A percentile compares a stretch with the other conserved stretches of the same genome.
phyloP scores from a whole-genome alignment of 2,797 vertebrate species.

The Acanthiza pusilla region DNA sequence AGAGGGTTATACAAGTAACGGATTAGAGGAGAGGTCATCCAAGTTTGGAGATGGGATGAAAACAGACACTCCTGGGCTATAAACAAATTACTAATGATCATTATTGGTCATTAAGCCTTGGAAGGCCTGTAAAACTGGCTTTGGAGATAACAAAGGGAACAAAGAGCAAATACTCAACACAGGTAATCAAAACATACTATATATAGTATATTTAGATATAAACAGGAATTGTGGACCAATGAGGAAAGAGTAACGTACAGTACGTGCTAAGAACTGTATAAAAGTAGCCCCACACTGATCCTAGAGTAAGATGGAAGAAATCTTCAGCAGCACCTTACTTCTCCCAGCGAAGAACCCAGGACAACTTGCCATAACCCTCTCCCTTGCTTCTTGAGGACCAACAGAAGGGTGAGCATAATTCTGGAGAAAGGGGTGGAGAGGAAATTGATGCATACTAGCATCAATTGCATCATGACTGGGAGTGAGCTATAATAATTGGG shows the following conservation, averaged over 20 bases:
- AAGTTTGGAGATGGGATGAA: not conserved
- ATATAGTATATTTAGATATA: not conserved
- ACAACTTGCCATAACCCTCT: not conserved
- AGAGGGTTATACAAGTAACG: not conserved
- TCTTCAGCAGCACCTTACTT: not conserved
- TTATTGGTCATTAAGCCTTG: not conserved
- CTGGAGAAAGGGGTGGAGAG: not conserved
- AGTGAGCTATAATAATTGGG: not conserved
- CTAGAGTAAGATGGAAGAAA: not conserved
- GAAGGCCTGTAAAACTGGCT: not conserved
- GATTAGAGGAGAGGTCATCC: not conserved
- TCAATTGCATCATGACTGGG: not conserved
- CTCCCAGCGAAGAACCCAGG: not conserved
- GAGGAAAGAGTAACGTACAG: not conserved
- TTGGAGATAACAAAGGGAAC: conserved; percentile 36
- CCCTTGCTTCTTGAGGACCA: not conserved
- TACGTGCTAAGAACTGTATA: conserved; percentile 41
- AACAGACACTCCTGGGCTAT: not conserved
- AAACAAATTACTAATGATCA: not conserved
- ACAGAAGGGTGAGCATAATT: not conserved
- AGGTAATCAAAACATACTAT: not conserved
- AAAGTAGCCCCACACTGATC: not conserved
- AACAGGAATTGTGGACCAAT: not conserved
- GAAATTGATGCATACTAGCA: not conserved
- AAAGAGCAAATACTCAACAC: conserved; percentile 16